Evolutionary conservation across 2,797 vertebrate species (phyloP).

Genomic region (Gymnoscopelus microlampas): DNA sequence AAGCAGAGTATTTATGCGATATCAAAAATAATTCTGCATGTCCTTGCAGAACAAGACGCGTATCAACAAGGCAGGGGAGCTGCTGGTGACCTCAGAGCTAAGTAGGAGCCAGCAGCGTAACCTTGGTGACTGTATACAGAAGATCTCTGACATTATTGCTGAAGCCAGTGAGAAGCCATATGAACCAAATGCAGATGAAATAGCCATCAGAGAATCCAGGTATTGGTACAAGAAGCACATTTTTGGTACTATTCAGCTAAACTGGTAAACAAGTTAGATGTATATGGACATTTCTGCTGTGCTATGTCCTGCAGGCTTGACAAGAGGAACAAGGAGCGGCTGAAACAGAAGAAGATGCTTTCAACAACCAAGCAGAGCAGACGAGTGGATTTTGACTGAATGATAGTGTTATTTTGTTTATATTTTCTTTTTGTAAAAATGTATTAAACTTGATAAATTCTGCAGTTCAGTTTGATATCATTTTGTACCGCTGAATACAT

Average conservation of each 20-base stretch:
- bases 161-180: constrained; percentile 81
- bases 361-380: constrained; percentile 85
- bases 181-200: constrained; percentile 80
- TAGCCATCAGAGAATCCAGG: constrained; percentile 81
- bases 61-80: constrained; percentile 89
- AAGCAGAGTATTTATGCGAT: too few species aligned
- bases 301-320: constrained; percentile 82
- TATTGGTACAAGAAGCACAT: constrained; percentile 40
- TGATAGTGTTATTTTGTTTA: constrained; percentile 1
- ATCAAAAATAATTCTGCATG: too few species aligned
- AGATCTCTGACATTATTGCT: constrained; percentile 86
- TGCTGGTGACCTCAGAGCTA: constrained; percentile 89
- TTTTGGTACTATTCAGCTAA: too few species aligned
- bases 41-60: constrained; percentile 85
- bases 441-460: background rate
- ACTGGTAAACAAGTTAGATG: background rate
- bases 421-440: background rate
- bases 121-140: constrained; percentile 87
- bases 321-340: constrained; percentile 86
- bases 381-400: constrained; percentile 84
- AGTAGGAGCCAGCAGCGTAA: constrained; percentile 93
- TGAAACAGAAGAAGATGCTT: constrained; percentile 87
- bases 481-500: too few species aligned
- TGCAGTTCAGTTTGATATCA: background rate
- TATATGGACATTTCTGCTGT: background rate